Evolutionary conservation across 1,140 invertebrate species (phyloP).

Genomic region (Pinna nobilis): DNA sequence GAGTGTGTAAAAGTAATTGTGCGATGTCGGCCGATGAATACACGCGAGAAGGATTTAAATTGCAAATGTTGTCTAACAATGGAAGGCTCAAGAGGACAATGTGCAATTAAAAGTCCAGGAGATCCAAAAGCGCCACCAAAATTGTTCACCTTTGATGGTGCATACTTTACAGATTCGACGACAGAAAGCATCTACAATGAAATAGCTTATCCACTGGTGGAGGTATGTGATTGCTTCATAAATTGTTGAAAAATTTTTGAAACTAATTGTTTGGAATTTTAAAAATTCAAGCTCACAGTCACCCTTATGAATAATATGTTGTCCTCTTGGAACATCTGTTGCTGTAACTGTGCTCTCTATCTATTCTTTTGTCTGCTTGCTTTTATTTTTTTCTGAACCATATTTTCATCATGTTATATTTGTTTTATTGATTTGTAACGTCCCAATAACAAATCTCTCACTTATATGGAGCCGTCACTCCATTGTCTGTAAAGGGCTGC

Average conservation of each 20-base stretch:
- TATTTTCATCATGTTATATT: neutral
- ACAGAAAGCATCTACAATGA: constrained; percentile 83
- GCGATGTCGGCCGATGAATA: constrained; percentile 92
- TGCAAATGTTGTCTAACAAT: constrained; percentile 87
- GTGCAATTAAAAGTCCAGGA: constrained; percentile 78
- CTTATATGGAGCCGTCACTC: too few relatives aligned
- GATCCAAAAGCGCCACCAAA: constrained; percentile 81
- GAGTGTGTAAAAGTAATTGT: constrained; percentile 94
- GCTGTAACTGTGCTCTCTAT: too few relatives aligned
- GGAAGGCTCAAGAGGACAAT: constrained; percentile 78
- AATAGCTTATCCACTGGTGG: constrained; percentile 82
- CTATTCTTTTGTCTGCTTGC: neutral
- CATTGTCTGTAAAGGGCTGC: too few relatives aligned
- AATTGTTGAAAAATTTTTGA: neutral
- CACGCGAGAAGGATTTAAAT: constrained; percentile 82
- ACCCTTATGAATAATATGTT: too few relatives aligned
- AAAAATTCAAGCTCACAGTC: neutral
- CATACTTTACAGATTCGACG: constrained; percentile 79
- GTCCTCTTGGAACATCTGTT: too few relatives aligned
- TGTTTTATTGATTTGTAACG: too few relatives aligned
- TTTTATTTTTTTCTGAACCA: neutral
- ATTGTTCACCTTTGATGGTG: constrained; percentile 85
- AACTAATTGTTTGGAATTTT: neutral
- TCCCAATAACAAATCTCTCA: too few relatives aligned
- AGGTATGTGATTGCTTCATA: constrained; percentile 75